phyloP scores from a whole-genome alignment of 2,113 vertebrate genomes.

The Lampris megalopsis region DNA sequence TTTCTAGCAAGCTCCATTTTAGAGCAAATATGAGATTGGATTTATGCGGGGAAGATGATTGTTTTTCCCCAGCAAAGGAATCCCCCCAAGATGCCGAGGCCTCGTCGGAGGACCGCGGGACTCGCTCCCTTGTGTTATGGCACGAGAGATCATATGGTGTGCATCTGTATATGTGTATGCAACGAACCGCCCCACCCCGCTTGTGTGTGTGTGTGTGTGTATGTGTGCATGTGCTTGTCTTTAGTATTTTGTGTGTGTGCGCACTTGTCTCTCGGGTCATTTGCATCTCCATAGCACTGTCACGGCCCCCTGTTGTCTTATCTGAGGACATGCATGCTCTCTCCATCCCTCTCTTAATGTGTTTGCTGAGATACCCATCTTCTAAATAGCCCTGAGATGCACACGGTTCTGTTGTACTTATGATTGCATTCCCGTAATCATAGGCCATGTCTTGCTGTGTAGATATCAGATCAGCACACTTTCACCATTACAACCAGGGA shows the following conservation, averaged over 20 bases:
- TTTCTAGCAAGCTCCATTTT: constrained; percentile 38
- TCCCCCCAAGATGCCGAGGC: constrained; percentile 54
- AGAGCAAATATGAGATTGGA: constrained; percentile 57
- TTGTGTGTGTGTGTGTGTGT: constrained; percentile 5
- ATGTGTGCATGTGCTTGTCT: constrained; percentile 47
- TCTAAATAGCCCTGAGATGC: not conserved
- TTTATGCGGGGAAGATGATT: constrained; percentile 38
- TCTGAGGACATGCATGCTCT: not conserved
- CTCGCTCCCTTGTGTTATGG: constrained; percentile 40
- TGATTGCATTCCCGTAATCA: not conserved
- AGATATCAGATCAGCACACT: not conserved
- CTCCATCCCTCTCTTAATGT: not conserved
- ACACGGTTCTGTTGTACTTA: not conserved
- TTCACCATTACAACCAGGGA: not conserved
- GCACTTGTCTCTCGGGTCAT: constrained; percentile 46
- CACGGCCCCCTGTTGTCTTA: constrained; percentile 11
- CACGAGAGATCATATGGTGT: constrained; percentile 61
- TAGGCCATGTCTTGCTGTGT: not conserved
- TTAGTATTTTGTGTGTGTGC: constrained; percentile 1
- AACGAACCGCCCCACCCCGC: not conserved
- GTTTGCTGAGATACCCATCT: not conserved
- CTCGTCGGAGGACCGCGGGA: constrained; percentile 28
- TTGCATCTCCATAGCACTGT: constrained; percentile 56
- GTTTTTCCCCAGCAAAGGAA: constrained; percentile 56
- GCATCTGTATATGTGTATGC: not conserved